These are phyloP conservation scores for Mandrillus leucophaeus DNA, from an alignment of 2,113 vertebrate species.

Conservation along the genomic window DNA sequence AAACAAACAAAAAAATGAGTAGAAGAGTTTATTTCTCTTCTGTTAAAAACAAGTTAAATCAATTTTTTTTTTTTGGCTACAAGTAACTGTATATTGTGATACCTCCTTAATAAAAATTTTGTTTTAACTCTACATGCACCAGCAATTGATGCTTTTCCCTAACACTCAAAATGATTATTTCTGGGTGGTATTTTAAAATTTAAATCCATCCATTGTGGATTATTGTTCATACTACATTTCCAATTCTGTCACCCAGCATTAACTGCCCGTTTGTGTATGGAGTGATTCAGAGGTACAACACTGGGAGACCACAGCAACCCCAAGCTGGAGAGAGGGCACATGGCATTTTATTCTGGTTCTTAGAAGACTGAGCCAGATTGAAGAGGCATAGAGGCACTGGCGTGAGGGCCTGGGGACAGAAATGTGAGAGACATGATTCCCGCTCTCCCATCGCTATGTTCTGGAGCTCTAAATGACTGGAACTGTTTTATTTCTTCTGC, in stretches of 20 bases:
- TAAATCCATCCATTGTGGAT: not conserved
- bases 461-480: not conserved
- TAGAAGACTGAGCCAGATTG: not conserved
- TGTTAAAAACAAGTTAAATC: not conserved
- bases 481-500: not conserved
- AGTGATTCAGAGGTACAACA: not conserved
- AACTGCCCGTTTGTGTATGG: not conserved
- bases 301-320: not conserved
- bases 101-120: not conserved
- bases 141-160: not conserved
- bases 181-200: not conserved
- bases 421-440: no score
- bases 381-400: not conserved
- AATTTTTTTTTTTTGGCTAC: not conserved
- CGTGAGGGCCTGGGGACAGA: not conserved
- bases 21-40: not conserved
- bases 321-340: rapidly evolving
- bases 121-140: not conserved
- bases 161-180: not conserved
- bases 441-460: not conserved
- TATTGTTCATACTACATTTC: not conserved
- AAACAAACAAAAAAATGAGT: no score
- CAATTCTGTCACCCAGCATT: not conserved
- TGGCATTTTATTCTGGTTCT: not conserved
- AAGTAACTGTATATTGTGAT: not conserved